Conservation (phyloP, 2,888 invertebrate genomes). For the Ferdinandea cuprea region DNA sequence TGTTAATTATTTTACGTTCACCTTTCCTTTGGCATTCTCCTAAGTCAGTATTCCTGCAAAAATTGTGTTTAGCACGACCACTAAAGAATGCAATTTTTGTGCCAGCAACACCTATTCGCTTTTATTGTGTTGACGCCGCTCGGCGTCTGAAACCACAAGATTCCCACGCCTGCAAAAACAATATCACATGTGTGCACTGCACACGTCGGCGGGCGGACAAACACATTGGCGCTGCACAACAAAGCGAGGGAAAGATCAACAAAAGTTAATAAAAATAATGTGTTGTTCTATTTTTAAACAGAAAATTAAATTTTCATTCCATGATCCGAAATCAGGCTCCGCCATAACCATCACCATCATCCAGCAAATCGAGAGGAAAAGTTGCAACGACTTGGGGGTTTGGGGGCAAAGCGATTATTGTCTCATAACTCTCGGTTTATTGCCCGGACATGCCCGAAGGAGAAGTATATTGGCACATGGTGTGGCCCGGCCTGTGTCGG, state of each 20-base stretch:
- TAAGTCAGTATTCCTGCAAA: not conserved
- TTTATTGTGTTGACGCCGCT: constrained; percentile 26
- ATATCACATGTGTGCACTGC: constrained; percentile 23
- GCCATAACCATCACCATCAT: not conserved
- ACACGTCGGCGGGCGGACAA: constrained; percentile 13
- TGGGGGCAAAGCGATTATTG: constrained; percentile 66
- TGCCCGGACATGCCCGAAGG: constrained; percentile 71
- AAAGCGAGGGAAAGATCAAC: constrained; percentile 58
- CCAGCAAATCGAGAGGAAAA: constrained; percentile 15
- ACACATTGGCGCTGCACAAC: constrained; percentile 19
- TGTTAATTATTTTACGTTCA: no score
- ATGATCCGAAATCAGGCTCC: constrained; percentile 3
- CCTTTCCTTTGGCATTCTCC: no score
- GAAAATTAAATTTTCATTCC: constrained; percentile 64
- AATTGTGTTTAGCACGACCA: constrained; percentile 9
- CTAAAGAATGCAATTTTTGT: constrained; percentile 49
- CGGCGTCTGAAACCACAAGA: constrained; percentile 38
- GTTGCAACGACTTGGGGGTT: constrained; percentile 25
- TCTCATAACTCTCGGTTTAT: constrained; percentile 74
- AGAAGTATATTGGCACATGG: constrained; percentile 65
- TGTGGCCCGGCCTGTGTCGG: constrained; percentile 44
- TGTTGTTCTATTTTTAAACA: constrained; percentile 68
- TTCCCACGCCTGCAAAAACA: constrained; percentile 70
- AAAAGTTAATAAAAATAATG: constrained; percentile 64
- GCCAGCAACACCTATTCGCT: constrained; percentile 23